Conservation (phyloP, 2,113 vertebrate species). For the Halichoeres trimaculatus region DNA sequence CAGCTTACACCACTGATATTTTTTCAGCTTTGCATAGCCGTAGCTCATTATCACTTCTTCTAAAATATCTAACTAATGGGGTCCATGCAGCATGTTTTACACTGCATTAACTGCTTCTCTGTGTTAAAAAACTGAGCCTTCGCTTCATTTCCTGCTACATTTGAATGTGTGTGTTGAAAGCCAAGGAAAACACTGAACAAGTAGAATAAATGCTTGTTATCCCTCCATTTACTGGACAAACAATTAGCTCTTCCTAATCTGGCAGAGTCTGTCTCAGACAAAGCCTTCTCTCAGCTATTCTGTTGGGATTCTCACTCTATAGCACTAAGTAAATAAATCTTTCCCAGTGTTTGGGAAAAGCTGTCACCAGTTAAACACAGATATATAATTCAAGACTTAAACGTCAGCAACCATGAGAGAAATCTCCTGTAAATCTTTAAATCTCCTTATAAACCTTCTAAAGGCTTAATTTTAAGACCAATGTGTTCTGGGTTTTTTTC, state of each 20-base stretch:
- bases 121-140: not conserved
- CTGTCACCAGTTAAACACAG: not conserved
- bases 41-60: not conserved
- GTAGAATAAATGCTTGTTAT: not conserved
- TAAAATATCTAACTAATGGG: not conserved
- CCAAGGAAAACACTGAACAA: not conserved
- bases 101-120: not conserved
- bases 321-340: not conserved
- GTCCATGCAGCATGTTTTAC: not conserved
- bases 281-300: not conserved
- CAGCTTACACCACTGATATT: not conserved
- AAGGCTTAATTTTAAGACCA: constrained; percentile 5
- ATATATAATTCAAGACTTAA: not conserved
- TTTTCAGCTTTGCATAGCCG: not conserved
- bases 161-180: not conserved
- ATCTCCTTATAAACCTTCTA: constrained; percentile 18
- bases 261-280: not conserved
- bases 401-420: not conserved
- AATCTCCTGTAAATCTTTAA: constrained; percentile 16
- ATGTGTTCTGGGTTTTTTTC: not conserved
- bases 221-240: not conserved
- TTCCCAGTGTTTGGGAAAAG: not conserved
- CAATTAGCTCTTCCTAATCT: constrained; percentile 6
- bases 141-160: constrained; percentile 1
- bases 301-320: not conserved